Evolutionary conservation across 2,113 vertebrate genomes (phyloP), one percentile per base, ranked within the genome.

Genomic region (Halichoerus grypus): DNA sequence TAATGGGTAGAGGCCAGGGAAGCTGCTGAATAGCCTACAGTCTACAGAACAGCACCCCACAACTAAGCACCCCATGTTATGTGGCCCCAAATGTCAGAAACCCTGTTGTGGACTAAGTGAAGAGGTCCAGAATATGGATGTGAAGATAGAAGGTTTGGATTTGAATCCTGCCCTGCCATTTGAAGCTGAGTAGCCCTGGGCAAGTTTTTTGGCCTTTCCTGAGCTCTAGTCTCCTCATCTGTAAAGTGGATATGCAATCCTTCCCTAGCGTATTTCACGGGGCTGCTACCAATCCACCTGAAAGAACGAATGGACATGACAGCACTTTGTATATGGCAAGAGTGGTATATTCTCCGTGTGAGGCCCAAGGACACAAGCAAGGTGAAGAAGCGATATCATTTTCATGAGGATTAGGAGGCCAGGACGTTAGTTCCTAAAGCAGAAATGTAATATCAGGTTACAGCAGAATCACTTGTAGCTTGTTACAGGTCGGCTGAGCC

Each of bases 361-460:
- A 85, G 46, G 31, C 55, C 81, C 42, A 22, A 39, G 71, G 26
- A 76, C 31, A 63, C 55, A 69, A 84, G 55, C 53, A 9, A 2
- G 85, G 46, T 24, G 24, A 39, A 39, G 46, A 76, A 33, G 16
- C 13, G 55, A 57, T 65, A 7, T 63, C 46, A 14, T 55, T 71
- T 53, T 90, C 72, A 18, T 74, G 42, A 71, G 21, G 10, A 51
- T 10, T 42, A 63, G 72, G 42, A 88, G 42, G 26, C 36, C 87
- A 86, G 59, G 55, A 36, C 28, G 18, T 61, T 51, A 59, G 16
- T 61, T 65, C 24, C 63, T 65, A 63, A 95, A 59, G 19, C 61
- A 93, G 79, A 94, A 97, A 92, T 59, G 21, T 24, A 59, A n/a
- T 53, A 80, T 11, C 59, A 51, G 42, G 24, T 88, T 87, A 36